Evolutionary conservation across 1,140 invertebrate genomes (phyloP).

Genomic region (Laupala kohalensis): DNA sequence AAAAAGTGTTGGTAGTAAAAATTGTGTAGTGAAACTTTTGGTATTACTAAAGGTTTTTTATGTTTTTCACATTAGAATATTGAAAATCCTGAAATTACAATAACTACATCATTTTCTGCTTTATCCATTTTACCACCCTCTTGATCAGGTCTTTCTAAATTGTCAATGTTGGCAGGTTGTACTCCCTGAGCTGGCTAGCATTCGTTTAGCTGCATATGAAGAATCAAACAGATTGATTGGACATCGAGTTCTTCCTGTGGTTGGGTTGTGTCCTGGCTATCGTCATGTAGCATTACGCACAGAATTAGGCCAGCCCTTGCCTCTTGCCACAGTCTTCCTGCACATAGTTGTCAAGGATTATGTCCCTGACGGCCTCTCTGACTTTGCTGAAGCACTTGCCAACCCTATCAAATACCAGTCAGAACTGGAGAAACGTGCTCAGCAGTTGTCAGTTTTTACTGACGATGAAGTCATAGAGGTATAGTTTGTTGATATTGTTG

Average conservation of each 20-base stretch:
- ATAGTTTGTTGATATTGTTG: neutral
- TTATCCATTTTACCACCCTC: no score
- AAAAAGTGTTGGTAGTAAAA: no score
- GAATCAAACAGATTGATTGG: slow-evolving; percentile 89
- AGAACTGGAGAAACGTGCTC: slow-evolving; percentile 78
- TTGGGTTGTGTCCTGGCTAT: slow-evolving; percentile 90
- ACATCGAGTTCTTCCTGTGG: slow-evolving; percentile 88
- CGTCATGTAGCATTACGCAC: slow-evolving; percentile 75
- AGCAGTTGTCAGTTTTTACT: slow-evolving; percentile 80
- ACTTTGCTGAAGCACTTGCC: slow-evolving; percentile 90
- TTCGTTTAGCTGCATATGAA: slow-evolving; percentile 93
- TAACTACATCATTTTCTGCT: no score
- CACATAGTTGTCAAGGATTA: slow-evolving; percentile 92
- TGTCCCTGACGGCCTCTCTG: slow-evolving; percentile 85
- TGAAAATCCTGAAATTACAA: no score
- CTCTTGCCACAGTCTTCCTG: slow-evolving; percentile 79
- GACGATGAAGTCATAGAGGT: slow-evolving; percentile 41
- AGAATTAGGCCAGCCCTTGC: slow-evolving; percentile 88
- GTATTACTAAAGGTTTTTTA: no score
- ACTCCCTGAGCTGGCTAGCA: slow-evolving; percentile 87
- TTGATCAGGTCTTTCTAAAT: no score
- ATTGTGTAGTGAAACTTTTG: no score
- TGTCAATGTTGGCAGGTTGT: no score
- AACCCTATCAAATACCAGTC: slow-evolving; percentile 97
- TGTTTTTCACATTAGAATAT: no score